Evolutionary conservation across 2,113 vertebrate species (phyloP).

Genomic region (Orycteropus afer): DNA sequence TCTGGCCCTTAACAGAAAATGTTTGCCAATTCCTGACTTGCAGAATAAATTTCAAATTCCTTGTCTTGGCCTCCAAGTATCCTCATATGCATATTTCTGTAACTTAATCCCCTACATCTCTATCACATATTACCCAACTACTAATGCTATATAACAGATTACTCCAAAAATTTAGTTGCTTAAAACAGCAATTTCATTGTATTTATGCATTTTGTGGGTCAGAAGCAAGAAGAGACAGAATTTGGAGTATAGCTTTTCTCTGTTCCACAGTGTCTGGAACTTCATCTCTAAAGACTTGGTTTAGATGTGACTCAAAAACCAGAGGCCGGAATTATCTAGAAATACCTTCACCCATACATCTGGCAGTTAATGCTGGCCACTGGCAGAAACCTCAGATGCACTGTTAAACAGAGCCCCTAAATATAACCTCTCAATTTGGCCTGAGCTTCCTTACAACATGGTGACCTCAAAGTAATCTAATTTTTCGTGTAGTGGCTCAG

Average conservation of each 20-base stretch:
- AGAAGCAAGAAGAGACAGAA: rapidly evolving
- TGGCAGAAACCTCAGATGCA: too few species aligned
- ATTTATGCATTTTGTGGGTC: background rate
- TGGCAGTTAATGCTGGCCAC: rapidly evolving
- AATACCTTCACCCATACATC: too few species aligned
- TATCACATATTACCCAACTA: background rate
- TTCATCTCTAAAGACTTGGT: background rate
- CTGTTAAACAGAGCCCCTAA: rapidly evolving
- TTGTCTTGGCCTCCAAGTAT: background rate
- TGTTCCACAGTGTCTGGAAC: rapidly evolving
- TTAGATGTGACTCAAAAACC: rapidly evolving
- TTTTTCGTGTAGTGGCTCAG: rapidly evolving
- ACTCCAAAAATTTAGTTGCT: too few species aligned
- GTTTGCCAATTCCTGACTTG: background rate
- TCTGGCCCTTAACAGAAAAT: background rate
- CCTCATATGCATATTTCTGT: rapidly evolving
- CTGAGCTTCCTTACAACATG: background rate
- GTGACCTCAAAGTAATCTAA: rapidly evolving
- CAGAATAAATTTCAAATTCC: background rate
- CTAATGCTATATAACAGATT: too few species aligned
- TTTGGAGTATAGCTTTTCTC: background rate
- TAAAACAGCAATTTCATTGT: background rate
- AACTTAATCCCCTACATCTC: background rate
- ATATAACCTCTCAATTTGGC: rapidly evolving
- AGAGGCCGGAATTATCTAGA: too few species aligned